Conservation (phyloP, 2,113 vertebrate species). For the Pantherophis guttatus region DNA sequence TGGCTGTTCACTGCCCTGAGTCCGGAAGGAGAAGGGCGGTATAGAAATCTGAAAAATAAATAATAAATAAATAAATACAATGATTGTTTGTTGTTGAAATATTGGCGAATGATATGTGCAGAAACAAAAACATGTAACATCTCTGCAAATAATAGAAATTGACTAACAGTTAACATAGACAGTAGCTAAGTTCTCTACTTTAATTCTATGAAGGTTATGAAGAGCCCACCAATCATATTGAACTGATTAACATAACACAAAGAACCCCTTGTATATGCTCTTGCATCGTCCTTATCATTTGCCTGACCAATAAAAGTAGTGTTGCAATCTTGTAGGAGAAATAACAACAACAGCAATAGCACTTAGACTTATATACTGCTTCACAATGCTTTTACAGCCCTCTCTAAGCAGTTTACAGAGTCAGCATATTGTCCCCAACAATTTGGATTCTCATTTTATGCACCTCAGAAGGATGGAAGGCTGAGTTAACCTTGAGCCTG, state of each 20-base stretch:
- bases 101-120: not conserved
- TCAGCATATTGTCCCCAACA: too few species aligned
- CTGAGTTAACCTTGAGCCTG: too few species aligned
- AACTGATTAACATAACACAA: not conserved
- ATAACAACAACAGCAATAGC: not conserved
- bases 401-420: too few species aligned
- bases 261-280: not conserved
- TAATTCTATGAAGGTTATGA: not conserved
- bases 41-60: too few species aligned
- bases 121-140: not conserved
- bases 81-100: not conserved
- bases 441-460: too few species aligned
- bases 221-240: not conserved
- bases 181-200: not conserved
- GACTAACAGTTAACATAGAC: not conserved
- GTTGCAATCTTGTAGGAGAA: not conserved
- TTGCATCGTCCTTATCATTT: not conserved
- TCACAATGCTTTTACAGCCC: too few species aligned
- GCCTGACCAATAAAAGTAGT: not conserved
- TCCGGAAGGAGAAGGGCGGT: too few species aligned
- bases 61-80: not conserved
- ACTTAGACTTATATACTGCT: too few species aligned
- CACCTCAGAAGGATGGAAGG: too few species aligned
- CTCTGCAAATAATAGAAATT: not conserved
- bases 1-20: too few species aligned